Percentiles rank a stretch among this genome's conserved stretches.
phyloP scores from a whole-genome alignment of 2,797 vertebrate genomes.

The Sebastes taczanowskii region DNA sequence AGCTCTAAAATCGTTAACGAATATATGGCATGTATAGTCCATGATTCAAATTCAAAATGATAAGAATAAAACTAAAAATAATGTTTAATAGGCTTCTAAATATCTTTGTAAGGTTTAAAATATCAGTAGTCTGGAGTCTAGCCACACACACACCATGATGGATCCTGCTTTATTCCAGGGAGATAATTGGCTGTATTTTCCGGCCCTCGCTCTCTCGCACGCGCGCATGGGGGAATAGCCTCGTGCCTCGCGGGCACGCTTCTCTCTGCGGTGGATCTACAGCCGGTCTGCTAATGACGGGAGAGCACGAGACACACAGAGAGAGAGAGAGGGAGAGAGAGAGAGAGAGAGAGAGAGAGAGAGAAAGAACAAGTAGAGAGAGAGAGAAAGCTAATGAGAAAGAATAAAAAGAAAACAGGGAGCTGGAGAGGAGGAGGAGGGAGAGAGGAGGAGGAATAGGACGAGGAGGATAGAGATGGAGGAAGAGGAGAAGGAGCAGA shows the following conservation, averaged over 20 bases:
- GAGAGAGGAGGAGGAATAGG: neutral
- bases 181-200: constrained; percentile 75
- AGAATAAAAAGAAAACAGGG: constrained; percentile 1
- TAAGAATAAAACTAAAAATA: neutral
- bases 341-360: no score
- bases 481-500: no score
- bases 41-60: neutral
- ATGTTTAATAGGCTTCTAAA: no score
- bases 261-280: constrained; percentile 52
- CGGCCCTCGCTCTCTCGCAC: constrained; percentile 34
- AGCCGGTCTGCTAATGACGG: constrained; percentile 75
- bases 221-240: constrained; percentile 50
- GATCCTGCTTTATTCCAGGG: constrained; percentile 66
- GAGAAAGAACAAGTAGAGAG: constrained; percentile 1
- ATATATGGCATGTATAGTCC: neutral
- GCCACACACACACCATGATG: constrained; percentile 34
- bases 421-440: neutral
- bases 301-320: constrained; percentile 40
- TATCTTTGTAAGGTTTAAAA: neutral
- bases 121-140: neutral
- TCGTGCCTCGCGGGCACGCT: constrained; percentile 73
- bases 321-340: no score
- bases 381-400: constrained; percentile 8
- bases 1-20: neutral
- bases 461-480: neutral